A percentile compares a stretch with the other conserved stretches of the same genome.
Conservation (phyloP, 2,113 vertebrate species). For the Antechinus flavipes region DNA sequence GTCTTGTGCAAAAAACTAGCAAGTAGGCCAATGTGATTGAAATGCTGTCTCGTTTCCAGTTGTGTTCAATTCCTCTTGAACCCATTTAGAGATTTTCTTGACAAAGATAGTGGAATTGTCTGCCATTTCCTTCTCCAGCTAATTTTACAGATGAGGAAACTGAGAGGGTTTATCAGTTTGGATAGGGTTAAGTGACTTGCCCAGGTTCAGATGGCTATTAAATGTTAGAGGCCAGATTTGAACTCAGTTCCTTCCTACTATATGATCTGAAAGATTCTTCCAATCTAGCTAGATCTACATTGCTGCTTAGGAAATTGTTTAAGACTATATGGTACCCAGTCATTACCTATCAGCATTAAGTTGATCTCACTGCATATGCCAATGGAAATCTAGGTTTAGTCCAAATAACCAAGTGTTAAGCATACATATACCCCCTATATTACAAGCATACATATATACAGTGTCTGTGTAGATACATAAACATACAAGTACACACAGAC, state of each 20-base stretch:
- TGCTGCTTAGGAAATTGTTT: neutral
- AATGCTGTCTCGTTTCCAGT: no score
- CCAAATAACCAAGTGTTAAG: neutral
- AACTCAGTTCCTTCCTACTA: neutral
- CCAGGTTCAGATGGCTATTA: no score
- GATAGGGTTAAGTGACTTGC: no score
- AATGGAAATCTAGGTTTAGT: neutral
- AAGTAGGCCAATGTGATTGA: no score
- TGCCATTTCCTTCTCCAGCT: no score
- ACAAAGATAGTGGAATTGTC: no score
- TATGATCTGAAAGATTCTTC: neutral
- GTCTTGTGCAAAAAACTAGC: no score
- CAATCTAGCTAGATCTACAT: neutral
- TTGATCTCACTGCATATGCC: neutral
- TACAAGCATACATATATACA: neutral
- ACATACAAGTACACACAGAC: neutral
- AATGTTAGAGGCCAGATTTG: no score
- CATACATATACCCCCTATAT: neutral
- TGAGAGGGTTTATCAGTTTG: no score
- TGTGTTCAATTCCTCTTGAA: no score
- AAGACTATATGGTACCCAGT: neutral
- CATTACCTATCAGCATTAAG: neutral
- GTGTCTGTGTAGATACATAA: neutral
- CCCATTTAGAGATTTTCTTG: no score
- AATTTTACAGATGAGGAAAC: no score